phyloP scores from a whole-genome alignment of 2,797 vertebrate species.

The Gorsachius magnificus region DNA sequence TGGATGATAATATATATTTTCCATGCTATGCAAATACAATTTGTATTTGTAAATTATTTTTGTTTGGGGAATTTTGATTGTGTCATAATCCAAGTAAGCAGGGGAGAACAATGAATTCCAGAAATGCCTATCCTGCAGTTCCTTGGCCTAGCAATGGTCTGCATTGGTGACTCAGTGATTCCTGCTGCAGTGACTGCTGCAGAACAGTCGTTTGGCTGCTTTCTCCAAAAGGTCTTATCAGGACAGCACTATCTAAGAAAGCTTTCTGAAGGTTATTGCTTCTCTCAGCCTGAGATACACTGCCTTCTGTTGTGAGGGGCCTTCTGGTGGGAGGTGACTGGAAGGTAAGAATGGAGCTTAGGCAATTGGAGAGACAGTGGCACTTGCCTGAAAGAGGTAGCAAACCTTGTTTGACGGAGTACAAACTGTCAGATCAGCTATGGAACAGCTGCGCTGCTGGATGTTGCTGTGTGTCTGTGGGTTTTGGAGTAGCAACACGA shows the following conservation, averaged over 20 bases:
- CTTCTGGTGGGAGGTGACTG: neutral
- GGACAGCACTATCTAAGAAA: neutral
- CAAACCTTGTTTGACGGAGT: too few species aligned
- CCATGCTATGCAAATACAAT: neutral
- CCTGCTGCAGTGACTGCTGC: neutral
- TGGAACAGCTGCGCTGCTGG: fast-evolving
- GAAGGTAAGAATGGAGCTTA: neutral
- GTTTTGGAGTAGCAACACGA: neutral
- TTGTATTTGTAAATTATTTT: neutral
- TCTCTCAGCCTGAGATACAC: neutral
- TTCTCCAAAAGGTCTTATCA: neutral
- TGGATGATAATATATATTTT: neutral
- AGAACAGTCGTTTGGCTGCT: too few species aligned
- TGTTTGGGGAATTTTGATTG: neutral
- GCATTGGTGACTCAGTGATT: neutral
- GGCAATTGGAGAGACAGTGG: neutral
- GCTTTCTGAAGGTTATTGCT: neutral
- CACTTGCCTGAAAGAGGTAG: neutral
- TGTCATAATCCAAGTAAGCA: neutral
- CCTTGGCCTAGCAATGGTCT: neutral
- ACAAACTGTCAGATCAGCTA: neutral
- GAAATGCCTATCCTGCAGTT: neutral
- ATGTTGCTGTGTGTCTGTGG: fast-evolving
- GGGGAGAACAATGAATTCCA: neutral
- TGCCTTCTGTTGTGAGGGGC: fast-evolving